These are phyloP conservation scores for Sebastes matsubarae DNA, from an alignment of 2,797 vertebrate genomes.

Conservation along the genomic window DNA sequence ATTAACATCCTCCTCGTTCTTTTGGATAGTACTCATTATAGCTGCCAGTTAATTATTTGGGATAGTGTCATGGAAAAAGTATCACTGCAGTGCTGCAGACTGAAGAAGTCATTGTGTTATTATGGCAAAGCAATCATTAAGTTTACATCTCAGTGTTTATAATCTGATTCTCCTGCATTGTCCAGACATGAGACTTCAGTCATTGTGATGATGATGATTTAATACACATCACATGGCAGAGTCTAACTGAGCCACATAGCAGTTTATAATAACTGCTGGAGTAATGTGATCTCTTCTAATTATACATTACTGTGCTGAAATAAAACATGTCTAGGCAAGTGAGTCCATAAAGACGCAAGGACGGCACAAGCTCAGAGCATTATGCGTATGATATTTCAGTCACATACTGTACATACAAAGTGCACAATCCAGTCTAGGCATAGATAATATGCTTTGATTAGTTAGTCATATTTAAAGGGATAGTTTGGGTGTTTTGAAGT, in stretches of 20 bases:
- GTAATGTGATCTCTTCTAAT: neutral
- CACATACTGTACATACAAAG: neutral
- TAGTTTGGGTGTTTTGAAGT: too few species aligned
- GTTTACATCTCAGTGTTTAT: neutral
- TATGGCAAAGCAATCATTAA: neutral
- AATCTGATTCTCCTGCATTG: neutral
- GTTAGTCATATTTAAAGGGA: neutral
- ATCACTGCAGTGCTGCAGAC: neutral
- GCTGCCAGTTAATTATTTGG: neutral
- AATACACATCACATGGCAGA: neutral
- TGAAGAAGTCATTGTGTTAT: neutral
- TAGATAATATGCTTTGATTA: neutral
- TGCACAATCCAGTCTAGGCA: neutral
- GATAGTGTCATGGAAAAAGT: neutral
- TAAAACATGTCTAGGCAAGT: neutral
- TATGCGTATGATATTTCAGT: neutral
- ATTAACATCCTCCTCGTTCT: constrained; percentile 31
- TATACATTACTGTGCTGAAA: neutral
- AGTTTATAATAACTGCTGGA: neutral
- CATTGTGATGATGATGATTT: neutral
- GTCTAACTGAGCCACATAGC: neutral
- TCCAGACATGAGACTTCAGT: neutral
- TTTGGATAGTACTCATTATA: neutral
- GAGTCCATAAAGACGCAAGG: neutral
- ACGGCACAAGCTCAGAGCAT: neutral